phyloP scores from a whole-genome alignment of 2,113 vertebrate species.

The Brachionichthys hirsutus region DNA sequence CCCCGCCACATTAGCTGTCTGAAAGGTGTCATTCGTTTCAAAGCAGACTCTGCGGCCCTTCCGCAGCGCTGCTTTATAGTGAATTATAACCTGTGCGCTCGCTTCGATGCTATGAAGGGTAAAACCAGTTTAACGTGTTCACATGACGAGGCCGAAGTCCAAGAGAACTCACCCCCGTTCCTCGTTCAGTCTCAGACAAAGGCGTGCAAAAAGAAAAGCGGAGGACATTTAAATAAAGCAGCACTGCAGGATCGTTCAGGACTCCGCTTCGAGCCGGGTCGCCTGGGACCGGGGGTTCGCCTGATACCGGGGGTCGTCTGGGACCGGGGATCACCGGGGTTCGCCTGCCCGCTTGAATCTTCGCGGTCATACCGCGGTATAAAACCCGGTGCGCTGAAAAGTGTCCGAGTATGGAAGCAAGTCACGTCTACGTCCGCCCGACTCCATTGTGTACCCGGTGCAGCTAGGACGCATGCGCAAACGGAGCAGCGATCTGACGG shows the following conservation, averaged over 20 bases:
- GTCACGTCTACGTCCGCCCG: slow-evolving; percentile 4
- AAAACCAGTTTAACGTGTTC: no score
- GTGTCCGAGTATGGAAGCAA: neutral
- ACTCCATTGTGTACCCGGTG: slow-evolving; percentile 63
- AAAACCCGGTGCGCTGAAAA: neutral
- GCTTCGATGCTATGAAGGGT: no score
- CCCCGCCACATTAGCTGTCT: slow-evolving; percentile 3
- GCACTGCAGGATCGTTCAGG: neutral
- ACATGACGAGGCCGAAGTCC: neutral
- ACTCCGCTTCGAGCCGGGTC: no score
- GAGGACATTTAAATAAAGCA: slow-evolving; percentile 13
- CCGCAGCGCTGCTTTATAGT: no score
- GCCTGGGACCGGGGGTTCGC: no score
- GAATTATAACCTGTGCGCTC: no score
- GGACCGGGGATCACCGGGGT: no score
- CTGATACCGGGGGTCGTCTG: neutral
- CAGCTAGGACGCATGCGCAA: slow-evolving; percentile 53
- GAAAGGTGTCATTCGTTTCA: no score
- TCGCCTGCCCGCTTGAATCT: neutral
- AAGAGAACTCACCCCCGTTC: slow-evolving; percentile 37
- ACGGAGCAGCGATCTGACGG: no score
- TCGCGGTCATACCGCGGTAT: neutral
- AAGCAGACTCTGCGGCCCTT: no score
- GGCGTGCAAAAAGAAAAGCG: neutral
- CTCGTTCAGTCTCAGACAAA: slow-evolving; percentile 41